Conservation (phyloP, 2,113 vertebrate species). For the Oryzias woworae region DNA sequence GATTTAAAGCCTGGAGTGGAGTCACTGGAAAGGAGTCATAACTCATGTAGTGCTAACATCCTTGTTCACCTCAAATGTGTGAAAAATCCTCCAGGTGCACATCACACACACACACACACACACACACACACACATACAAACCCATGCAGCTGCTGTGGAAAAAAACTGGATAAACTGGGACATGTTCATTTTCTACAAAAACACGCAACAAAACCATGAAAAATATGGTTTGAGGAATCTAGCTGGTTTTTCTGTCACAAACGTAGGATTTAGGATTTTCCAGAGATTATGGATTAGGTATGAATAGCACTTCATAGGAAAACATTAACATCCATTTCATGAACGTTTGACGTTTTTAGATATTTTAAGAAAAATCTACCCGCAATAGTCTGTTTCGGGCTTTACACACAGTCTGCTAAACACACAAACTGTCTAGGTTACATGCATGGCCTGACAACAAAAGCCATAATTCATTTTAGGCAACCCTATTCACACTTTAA, state of each 20-base stretch:
- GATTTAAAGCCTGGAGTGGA: conserved; percentile 57
- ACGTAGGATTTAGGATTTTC: neutral
- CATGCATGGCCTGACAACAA: too few species aligned
- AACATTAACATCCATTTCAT: too few species aligned
- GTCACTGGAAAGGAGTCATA: conserved; percentile 58
- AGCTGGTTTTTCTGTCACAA: too few species aligned
- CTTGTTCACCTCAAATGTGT: neutral
- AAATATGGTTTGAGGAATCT: neutral
- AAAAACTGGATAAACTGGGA: neutral
- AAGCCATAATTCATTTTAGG: neutral
- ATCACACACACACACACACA: neutral
- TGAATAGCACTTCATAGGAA: neutral
- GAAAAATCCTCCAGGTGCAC: neutral
- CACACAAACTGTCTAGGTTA: neutral
- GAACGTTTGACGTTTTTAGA: neutral
- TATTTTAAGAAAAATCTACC: neutral
- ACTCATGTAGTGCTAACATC: conserved; percentile 8
- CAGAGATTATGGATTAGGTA: neutral
- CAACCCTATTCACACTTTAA: neutral
- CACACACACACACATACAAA: neutral
- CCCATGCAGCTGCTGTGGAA: neutral
- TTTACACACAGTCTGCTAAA: neutral
- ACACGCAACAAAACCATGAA: neutral
- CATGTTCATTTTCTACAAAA: neutral
- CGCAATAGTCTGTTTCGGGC: neutral